These are phyloP conservation scores for human (Homo sapiens) DNA, from an alignment of 2,113 vertebrate species.

Conservation along the genomic window DNA sequence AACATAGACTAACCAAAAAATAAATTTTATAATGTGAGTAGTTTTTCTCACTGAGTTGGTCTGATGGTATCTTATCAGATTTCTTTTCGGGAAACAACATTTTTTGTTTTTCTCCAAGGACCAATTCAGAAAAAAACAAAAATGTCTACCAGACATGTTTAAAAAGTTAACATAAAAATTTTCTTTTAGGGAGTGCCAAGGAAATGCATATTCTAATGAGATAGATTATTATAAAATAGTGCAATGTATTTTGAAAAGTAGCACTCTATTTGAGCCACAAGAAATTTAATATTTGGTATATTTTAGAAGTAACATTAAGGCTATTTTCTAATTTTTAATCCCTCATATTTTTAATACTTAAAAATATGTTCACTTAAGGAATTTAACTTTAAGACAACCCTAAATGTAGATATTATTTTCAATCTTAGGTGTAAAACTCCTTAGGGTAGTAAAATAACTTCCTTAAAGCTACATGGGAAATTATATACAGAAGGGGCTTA, in stretches of 20 bases:
- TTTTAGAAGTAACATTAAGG: neutral
- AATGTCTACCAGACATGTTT: neutral
- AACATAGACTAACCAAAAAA: neutral
- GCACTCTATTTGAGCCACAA: neutral
- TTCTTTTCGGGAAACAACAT: neutral
- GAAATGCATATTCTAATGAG: neutral
- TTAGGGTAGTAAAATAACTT: neutral
- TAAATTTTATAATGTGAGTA: neutral
- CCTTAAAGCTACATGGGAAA: neutral
- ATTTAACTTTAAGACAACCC: neutral
- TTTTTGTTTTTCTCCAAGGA: neutral
- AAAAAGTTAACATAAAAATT: neutral
- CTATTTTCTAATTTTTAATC: neutral
- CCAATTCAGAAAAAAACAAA: neutral
- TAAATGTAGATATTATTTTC: neutral
- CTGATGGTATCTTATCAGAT: neutral
- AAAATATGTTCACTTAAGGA: neutral
- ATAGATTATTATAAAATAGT: neutral
- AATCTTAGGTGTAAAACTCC: neutral
- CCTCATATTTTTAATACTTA: neutral
- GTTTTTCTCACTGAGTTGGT: neutral
- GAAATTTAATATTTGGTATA: neutral
- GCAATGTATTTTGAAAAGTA: conserved; percentile 22
- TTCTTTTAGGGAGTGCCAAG: neutral
- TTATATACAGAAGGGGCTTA: neutral